Percentiles rank a stretch among this genome's conserved stretches.
phyloP scores from a whole-genome alignment of 2,113 vertebrate genomes.

The Aegotheles bennettii region DNA sequence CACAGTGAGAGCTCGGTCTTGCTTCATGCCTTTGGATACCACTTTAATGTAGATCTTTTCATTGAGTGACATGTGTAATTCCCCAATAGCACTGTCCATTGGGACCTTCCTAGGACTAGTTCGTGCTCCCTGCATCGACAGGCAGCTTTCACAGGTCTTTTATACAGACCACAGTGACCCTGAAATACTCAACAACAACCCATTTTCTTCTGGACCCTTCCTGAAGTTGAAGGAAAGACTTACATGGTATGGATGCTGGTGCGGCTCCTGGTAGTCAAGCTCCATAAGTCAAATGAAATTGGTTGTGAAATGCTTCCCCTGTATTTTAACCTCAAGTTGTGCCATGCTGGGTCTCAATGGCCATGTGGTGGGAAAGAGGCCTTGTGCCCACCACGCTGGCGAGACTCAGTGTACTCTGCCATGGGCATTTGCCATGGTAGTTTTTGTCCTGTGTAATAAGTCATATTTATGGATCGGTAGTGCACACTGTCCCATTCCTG shows the following conservation, averaged over 20 bases:
- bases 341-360: fast-evolving
- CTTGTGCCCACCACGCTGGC: fast-evolving
- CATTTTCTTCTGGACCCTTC: neutral
- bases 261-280: neutral
- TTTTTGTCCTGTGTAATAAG: neutral
- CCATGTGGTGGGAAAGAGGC: neutral
- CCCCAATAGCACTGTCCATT: neutral
- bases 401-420: fast-evolving
- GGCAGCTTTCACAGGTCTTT: neutral
- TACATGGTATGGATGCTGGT: neutral
- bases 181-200: neutral
- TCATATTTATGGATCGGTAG: neutral
- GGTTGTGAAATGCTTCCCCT: neutral
- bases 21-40: neutral
- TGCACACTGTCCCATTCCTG: neutral
- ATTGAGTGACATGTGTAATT: neutral
- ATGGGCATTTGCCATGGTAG: neutral
- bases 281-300: neutral
- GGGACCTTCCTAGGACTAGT: neutral
- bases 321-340: neutral
- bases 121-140: neutral
- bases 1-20: neutral
- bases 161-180: neutral
- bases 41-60: neutral
- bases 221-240: neutral